Conservation (phyloP, 1,140 invertebrate species). For the Conus ventricosus region DNA sequence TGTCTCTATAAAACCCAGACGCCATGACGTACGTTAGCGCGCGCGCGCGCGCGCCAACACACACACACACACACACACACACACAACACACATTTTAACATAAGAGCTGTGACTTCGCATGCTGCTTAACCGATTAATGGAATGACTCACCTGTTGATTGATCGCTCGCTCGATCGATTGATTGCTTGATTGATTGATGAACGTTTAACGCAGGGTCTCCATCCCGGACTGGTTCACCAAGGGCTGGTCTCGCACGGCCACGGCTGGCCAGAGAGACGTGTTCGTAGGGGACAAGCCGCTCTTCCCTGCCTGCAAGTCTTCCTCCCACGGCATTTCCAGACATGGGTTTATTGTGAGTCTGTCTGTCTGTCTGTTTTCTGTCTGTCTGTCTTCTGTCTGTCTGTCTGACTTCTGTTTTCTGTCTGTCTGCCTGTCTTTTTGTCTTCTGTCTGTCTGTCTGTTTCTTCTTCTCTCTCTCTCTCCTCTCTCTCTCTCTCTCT, state of each 20-base stretch:
- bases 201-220: background rate
- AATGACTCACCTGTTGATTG: too few species aligned
- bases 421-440: background rate
- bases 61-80: background rate
- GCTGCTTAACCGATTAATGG: background rate
- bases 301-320: background rate
- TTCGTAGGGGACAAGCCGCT: constrained; percentile 19
- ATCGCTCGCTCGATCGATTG: background rate
- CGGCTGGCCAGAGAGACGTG: background rate
- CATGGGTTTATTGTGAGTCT: background rate
- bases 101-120: too few species aligned
- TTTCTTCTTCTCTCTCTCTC: background rate
- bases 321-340: background rate
- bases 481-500: background rate
- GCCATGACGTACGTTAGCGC: too few species aligned
- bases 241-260: background rate
- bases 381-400: too few species aligned
- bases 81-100: background rate
- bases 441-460: background rate
- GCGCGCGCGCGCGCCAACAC: background rate
- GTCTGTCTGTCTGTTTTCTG: too few species aligned
- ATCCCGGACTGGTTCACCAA: constrained; percentile 8
- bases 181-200: background rate
- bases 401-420: too few species aligned
- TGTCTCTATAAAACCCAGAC: too few species aligned